Base-by-base conservation (phyloP, 2,113 vertebrate species). In the Equus quagga region DNA sequence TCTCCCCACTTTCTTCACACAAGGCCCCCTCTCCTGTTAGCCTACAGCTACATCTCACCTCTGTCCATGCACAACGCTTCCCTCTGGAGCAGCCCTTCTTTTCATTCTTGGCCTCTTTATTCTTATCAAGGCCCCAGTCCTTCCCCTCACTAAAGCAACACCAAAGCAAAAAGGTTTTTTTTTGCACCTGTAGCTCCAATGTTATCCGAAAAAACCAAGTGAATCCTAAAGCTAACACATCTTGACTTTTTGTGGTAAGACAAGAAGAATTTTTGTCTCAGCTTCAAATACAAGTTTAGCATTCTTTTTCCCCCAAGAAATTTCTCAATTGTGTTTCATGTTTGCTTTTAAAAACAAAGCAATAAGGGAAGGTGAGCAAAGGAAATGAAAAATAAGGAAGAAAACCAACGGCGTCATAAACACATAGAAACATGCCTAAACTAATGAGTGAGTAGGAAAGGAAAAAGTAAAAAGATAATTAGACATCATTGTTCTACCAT, bases 321-420 rank as follows among this genome's bases (percentile, higher is more conserved):
- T 36, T 80, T 94, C 14, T 46, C 65, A 83, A 46, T 58, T 93
- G 28, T 87, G 78, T 91, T 82, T 75, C 10, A 31, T 92, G 19
- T 91, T 94, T 93, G 41, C 33, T 79, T 96, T 91, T 93, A 54
- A 54, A 54, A 54, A 70, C 8, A 81, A 84, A 93, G 75, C 19
- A 80, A 51, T 73, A 67, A 72, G 23, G 31, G 54, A 75, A 88
- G 46, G 5, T 49, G 19, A 92, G 67, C 49, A 75, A 84, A 58
- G 46, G 31, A 93, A 91, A 80, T 92, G 2, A 73, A 94, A 67
- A 96, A 41, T 81, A 33, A 86, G 86, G 62, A 79, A 76, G 51
- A 62, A 49, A 82, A 84, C 33, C 24, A 49, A 70, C 51, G 76
- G 41, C 28, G 44, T 76, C 76, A 81, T 54, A 64, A 69, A 56